Base-by-base conservation (phyloP, 1,140 invertebrate genomes). In the Heliconius hewitsoni region DNA sequence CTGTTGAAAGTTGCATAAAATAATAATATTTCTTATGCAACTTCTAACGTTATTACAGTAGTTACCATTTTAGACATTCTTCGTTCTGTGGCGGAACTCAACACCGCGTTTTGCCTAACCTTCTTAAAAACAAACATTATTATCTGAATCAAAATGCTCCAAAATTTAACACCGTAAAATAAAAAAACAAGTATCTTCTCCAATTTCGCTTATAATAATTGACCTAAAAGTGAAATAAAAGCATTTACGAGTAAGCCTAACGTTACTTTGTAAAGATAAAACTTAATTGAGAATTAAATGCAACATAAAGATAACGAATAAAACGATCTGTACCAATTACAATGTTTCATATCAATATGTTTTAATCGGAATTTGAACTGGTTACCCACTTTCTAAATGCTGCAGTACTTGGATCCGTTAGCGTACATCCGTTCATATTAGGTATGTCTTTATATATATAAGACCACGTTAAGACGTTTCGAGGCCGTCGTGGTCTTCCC, bases 371-470 rank as follows among this genome's bases (percentile, higher is more conserved):
- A 78, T 79, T 82, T 79, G 81, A 82, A 73, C 74, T 70, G 74
- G 81, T 82, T 76, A 82, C 81, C 81, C 74, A 82, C 81, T 82
- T 82, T 78, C 77, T 76, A 76, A 79, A 73, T 57, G 55, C 78
- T 42, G 71, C 50, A 73, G 73, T 71, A 77, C 71, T 73, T 78
- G 76, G 77, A 78, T 46, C 79, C 73, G 73, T 78, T 42, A 39
- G 46, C 27, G 66, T 73, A 34, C 76, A 73, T 78, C 55, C 74
- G 37, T 66, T 57, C 19, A 9, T 57, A 57, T 2, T 57, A 57
- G 6, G 18, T 52, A 52, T 52, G 16, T 52, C 19, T 52, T 1
- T 52, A 52, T 52, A 18, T 52, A 52, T 19, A 57, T 57, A 57
- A 13, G 11, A 46, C 13, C 42, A 46, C 42, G 42, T 46, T 46